A percentile compares a stretch with the other conserved stretches of the same genome.
phyloP scores from a whole-genome alignment of 2,113 vertebrate species.

The Nycticorax nycticorax region DNA sequence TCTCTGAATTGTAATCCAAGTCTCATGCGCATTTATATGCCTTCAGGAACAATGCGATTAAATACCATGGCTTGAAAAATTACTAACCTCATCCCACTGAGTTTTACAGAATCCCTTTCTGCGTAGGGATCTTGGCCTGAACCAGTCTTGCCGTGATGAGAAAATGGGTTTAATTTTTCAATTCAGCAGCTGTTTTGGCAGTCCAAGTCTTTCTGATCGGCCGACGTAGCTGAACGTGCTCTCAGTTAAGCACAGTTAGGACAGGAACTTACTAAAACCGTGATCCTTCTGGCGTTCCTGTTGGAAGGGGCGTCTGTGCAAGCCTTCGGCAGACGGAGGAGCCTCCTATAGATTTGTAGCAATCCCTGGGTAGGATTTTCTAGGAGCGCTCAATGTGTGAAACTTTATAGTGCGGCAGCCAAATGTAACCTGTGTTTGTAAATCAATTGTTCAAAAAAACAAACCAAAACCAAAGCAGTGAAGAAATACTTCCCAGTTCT shows the following conservation, averaged over 20 bases:
- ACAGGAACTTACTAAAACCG: neutral
- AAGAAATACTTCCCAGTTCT: neutral
- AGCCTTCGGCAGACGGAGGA: neutral
- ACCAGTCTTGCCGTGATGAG: neutral
- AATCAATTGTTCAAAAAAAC: neutral
- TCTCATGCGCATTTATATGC: neutral
- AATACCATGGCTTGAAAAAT: neutral
- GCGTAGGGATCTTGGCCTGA: neutral
- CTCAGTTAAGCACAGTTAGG: neutral
- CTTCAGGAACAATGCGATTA: neutral
- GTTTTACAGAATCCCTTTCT: neutral
- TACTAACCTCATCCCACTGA: neutral
- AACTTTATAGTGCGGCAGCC: neutral
- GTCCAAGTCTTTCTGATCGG: neutral
- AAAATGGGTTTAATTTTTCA: neutral
- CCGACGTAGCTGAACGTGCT: rapidly evolving
- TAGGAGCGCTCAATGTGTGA: neutral
- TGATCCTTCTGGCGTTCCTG: neutral
- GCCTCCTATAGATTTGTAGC: neutral
- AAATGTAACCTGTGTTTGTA: neutral
- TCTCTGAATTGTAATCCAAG: neutral
- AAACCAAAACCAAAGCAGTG: neutral
- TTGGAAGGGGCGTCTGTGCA: neutral
- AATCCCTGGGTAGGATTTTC: neutral
- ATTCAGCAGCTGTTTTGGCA: neutral